Percentiles rank a stretch among this genome's conserved stretches.
phyloP scores from a whole-genome alignment of 2,113 vertebrate species.

The Tupaia chinensis region DNA sequence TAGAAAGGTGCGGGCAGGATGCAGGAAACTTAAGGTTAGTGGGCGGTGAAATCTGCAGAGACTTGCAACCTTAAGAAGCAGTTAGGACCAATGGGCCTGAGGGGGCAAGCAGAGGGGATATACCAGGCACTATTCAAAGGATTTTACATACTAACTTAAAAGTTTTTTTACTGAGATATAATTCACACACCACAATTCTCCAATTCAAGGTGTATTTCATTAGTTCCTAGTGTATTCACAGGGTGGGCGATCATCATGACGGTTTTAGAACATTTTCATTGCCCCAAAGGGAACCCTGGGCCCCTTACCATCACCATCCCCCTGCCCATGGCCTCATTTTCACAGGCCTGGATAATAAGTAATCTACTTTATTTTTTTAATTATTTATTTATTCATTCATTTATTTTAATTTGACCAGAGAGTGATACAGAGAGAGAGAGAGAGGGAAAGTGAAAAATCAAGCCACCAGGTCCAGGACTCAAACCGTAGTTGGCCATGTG shows the following conservation, averaged over 20 bases:
- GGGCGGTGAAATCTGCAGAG: not conserved
- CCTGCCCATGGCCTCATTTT: accelerated
- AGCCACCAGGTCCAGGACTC: too few species aligned
- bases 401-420: too few species aligned
- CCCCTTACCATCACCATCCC: too few species aligned
- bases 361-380: not conserved
- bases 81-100: not conserved
- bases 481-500: too few species aligned
- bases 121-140: not conserved
- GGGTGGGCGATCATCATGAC: not conserved
- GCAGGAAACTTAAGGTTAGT: not conserved
- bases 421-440: too few species aligned
- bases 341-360: not conserved
- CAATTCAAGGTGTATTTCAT: not conserved
- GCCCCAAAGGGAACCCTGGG: not conserved
- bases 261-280: not conserved
- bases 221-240: not conserved
- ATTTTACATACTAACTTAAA: not conserved
- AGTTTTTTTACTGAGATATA: not conserved
- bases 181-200: not conserved
- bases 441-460: too few species aligned
- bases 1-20: not conserved
- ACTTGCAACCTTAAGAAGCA: not conserved
- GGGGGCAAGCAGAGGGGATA: too few species aligned
- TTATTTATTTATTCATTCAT: too few species aligned